phyloP scores from a whole-genome alignment of 2,113 vertebrate species.

The Hiodon tergisus region DNA sequence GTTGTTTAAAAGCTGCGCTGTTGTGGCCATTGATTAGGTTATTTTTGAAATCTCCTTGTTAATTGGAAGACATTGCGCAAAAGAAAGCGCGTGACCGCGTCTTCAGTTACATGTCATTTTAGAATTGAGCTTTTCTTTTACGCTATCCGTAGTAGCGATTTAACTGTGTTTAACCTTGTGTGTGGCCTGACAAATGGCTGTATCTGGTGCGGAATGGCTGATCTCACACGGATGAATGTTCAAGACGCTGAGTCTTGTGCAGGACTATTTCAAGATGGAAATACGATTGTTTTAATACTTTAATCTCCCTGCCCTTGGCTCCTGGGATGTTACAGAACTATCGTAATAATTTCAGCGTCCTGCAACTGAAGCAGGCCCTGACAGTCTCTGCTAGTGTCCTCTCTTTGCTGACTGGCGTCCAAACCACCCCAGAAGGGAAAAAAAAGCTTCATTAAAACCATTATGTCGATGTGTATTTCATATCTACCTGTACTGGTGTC shows the following conservation, averaged over 20 bases:
- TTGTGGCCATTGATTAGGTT: constrained; percentile 32
- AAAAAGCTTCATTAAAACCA: not conserved
- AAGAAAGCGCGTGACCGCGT: not conserved
- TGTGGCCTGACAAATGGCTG: no score
- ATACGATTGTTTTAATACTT: constrained; percentile 79
- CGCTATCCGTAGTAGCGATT: not conserved
- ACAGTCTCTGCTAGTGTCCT: not conserved
- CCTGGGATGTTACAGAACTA: constrained; percentile 67
- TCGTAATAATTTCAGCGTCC: constrained; percentile 64
- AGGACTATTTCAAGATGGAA: constrained; percentile 74
- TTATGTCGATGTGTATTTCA: not conserved
- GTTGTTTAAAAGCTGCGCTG: constrained; percentile 29
- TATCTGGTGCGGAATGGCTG: constrained; percentile 26
- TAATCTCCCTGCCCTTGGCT: constrained; percentile 77
- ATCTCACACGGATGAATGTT: constrained; percentile 60
- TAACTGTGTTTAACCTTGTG: no score
- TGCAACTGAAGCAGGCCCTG: constrained; percentile 39
- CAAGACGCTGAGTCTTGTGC: constrained; percentile 62
- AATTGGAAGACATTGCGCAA: constrained; percentile 28
- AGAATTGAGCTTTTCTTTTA: not conserved
- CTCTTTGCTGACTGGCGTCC: constrained; percentile 6
- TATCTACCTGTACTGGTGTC: not conserved
- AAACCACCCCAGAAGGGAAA: constrained; percentile 9
- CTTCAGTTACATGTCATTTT: constrained; percentile 1
- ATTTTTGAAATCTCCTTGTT: constrained; percentile 31